phyloP scores from a whole-genome alignment of 2,888 invertebrate species.

The Eubasilissa splendida region DNA sequence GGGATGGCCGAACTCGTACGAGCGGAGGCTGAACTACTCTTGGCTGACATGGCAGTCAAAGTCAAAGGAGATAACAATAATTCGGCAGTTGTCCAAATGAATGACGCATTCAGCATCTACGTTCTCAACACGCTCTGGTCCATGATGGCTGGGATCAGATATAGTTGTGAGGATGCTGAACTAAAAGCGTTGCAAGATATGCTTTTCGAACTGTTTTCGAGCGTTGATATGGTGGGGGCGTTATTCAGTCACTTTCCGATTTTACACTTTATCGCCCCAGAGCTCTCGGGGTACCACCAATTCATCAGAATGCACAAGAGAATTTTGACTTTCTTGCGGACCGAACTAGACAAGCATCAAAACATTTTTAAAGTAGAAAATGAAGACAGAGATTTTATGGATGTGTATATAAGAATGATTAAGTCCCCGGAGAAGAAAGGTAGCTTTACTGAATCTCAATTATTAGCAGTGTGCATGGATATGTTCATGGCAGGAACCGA shows the following conservation, averaged over 20 bases:
- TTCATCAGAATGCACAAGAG: slow-evolving; percentile 81
- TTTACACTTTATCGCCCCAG: slow-evolving; percentile 80
- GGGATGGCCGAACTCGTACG: slow-evolving; percentile 83
- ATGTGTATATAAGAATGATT: slow-evolving; percentile 82
- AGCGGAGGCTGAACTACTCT: slow-evolving; percentile 79
- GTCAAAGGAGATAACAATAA: slow-evolving; percentile 63
- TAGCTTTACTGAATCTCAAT: slow-evolving; percentile 80
- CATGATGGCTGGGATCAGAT: slow-evolving; percentile 86
- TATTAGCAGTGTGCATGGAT: slow-evolving; percentile 86
- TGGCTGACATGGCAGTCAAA: slow-evolving; percentile 69
- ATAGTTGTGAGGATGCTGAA: slow-evolving; percentile 79
- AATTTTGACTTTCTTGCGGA: slow-evolving; percentile 81
- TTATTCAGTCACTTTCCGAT: slow-evolving; percentile 87
- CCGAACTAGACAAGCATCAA: slow-evolving; percentile 82
- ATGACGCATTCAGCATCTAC: slow-evolving; percentile 83
- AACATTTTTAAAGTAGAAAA: slow-evolving; percentile 73
- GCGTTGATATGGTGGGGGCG: slow-evolving; percentile 87
- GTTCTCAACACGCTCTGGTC: slow-evolving; percentile 87
- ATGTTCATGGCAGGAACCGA: slow-evolving; percentile 92
- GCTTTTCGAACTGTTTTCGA: slow-evolving; percentile 80
- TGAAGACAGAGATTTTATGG: slow-evolving; percentile 85
- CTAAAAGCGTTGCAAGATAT: slow-evolving; percentile 79
- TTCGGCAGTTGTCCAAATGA: slow-evolving; percentile 76
- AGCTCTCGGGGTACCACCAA: slow-evolving; percentile 82
- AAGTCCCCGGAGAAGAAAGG: slow-evolving; percentile 72